Evolutionary conservation across 2,113 vertebrate genomes (phyloP).

Genomic region (Salvelinus sp.): DNA sequence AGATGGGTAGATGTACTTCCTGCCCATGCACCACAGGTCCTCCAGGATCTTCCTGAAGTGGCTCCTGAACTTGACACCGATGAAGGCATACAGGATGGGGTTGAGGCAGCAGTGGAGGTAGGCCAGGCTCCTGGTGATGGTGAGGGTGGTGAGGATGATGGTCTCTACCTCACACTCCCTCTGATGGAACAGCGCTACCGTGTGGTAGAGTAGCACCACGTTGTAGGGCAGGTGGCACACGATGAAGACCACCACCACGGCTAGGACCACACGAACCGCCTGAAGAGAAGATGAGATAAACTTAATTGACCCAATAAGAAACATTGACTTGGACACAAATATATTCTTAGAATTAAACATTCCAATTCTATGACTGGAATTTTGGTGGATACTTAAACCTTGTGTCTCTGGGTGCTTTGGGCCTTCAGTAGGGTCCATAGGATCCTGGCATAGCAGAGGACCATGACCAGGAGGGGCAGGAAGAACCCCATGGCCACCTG

Average conservation of each 20-base stretch:
- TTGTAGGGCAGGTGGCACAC: conserved; percentile 88
- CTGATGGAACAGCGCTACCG: conserved; percentile 63
- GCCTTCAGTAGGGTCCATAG: conserved; percentile 75
- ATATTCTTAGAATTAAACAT: too few relatives aligned
- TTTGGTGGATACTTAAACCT: conserved; percentile 25
- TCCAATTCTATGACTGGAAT: too few relatives aligned
- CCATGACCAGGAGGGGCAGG: conserved; percentile 82
- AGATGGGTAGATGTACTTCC: conserved; percentile 60
- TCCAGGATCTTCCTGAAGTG: conserved; percentile 81
- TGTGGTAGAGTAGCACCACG: conserved; percentile 74
- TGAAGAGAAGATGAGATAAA: neutral
- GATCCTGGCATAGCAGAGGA: conserved; percentile 82
- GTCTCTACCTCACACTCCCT: conserved; percentile 65
- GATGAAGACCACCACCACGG: conserved; percentile 83
- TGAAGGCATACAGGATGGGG: conserved; percentile 90
- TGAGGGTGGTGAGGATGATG: conserved; percentile 45
- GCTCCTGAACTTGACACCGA: conserved; percentile 88
- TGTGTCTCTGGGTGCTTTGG: conserved; percentile 83
- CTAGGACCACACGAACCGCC: conserved; percentile 83
- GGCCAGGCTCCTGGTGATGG: conserved; percentile 76
- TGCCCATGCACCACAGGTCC: conserved; percentile 77
- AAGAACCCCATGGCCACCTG: conserved; percentile 86
- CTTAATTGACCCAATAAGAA: too few relatives aligned
- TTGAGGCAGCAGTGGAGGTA: conserved; percentile 94
- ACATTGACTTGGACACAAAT: too few relatives aligned